Evolutionary conservation across 2,888 invertebrate species (phyloP), one percentile per base, ranked within the genome.

Genomic region (Cataglyphis rosenhaueri): DNA sequence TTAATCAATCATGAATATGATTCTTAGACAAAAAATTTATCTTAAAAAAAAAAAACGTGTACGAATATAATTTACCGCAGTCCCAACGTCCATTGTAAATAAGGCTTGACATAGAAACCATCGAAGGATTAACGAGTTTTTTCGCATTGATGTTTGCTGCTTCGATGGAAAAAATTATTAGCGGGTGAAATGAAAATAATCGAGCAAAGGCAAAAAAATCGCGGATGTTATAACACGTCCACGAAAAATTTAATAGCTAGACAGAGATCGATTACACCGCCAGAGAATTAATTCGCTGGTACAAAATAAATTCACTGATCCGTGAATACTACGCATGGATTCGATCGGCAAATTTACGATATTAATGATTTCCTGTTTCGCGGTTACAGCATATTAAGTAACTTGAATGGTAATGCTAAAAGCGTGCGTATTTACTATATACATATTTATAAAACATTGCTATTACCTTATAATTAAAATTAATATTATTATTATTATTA

Each of bases 231-330:
- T 55, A 68, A 57, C n/a, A 5, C 25, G 32, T 44, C 21, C 12
- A 8, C 41, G 44, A 73, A 78, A 79, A 79, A 71, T 71, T 76
- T 48, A 78, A 59, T 44, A 71, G 44, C 73, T 21, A n/a, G 8
- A 5, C 21, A 18, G 29, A 32, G 41, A 8, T 78, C 78, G 21
- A 44, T 78, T 44, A 44, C 44, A 12, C 35, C 0, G 5, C 32
- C 21, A 21, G 52, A 70, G 18, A 57, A 44, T 15, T 6, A 70
- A 32, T 79, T 6, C 21, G 12, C 4, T n/a, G 3, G 15, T 38
- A 32, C 18, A 41, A 78, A 57, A 71, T 71, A 78, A 57, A 71
- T 71, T 70, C 32, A 70, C 10, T 21, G 70, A 68, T 21, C 4
- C 25, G 29, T 12, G 38, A 55, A 55, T 68, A 41, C 8, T 21